Conservation (phyloP, 2,888 invertebrate species). For the Parelbella ahira region DNA sequence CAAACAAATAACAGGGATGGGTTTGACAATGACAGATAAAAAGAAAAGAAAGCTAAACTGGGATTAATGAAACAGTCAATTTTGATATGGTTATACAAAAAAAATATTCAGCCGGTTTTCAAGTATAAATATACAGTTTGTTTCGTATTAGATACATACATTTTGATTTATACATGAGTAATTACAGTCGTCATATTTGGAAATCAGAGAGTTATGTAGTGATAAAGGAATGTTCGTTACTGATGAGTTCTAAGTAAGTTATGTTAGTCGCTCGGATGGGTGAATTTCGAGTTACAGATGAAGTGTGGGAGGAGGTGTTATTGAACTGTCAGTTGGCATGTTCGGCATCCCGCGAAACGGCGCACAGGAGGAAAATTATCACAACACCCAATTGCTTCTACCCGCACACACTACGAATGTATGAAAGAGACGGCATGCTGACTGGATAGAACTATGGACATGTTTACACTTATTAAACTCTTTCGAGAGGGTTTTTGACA, state of each 20-base stretch:
- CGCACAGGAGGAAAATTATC: conserved; percentile 40
- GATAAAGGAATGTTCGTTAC: conserved; percentile 52
- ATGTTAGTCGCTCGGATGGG: conserved; percentile 47
- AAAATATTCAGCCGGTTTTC: no score
- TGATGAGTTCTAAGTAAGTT: conserved; percentile 49
- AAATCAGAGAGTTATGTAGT: conserved; percentile 41
- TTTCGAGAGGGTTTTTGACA: no score
- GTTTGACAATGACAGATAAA: no score
- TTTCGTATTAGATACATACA: neutral
- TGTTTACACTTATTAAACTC: conserved; percentile 3
- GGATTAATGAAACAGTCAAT: no score
- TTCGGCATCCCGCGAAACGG: conserved; percentile 40
- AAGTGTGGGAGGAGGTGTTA: conserved; percentile 48
- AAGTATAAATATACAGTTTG: conserved; percentile 6
- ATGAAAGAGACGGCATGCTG: conserved; percentile 53
- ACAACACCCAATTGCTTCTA: conserved; percentile 62
- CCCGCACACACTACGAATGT: conserved; percentile 48
- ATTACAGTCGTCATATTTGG: conserved; percentile 54
- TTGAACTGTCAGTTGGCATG: conserved; percentile 44
- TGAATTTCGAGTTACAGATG: conserved; percentile 34
- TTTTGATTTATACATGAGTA: no score
- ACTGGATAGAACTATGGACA: conserved; percentile 31
- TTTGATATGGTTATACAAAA: no score
- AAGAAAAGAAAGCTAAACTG: no score
- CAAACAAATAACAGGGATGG: no score